These are phyloP conservation scores for Vulpes vulpes DNA, from an alignment of 2,113 vertebrate genomes.

Conservation along the genomic window DNA sequence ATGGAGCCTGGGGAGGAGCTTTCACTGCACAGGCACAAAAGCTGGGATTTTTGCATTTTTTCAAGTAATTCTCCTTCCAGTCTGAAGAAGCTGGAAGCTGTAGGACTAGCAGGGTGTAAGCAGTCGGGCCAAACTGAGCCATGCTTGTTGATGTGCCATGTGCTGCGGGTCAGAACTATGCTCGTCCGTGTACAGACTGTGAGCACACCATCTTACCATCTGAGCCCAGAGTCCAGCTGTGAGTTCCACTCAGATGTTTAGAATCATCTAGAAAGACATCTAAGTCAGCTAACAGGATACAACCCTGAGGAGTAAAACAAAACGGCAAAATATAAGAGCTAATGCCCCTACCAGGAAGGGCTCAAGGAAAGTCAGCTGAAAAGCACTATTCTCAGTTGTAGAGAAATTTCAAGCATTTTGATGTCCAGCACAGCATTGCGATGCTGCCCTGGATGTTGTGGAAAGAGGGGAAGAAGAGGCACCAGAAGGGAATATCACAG, in stretches of 20 bases:
- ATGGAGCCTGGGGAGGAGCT: accelerated
- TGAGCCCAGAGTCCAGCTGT: not conserved
- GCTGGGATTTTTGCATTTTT: not conserved
- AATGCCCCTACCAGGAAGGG: accelerated
- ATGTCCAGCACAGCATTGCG: not conserved
- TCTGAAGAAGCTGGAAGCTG: not conserved
- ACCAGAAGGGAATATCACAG: accelerated
- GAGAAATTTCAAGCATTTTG: not conserved
- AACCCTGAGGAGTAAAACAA: too few relatives aligned
- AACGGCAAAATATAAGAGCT: accelerated
- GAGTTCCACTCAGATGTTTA: not conserved
- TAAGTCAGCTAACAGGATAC: too few relatives aligned
- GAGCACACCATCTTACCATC: accelerated
- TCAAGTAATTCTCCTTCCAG: not conserved
- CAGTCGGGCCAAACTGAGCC: accelerated
- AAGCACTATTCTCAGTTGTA: accelerated
- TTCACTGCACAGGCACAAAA: accelerated
- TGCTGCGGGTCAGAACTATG: accelerated
- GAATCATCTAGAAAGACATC: not conserved
- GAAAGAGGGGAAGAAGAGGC: too few relatives aligned
- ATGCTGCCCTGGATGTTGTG: not conserved
- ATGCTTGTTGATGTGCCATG: accelerated
- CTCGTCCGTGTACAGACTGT: accelerated
- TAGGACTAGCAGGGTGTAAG: accelerated
- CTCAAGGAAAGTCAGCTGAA: not conserved